These are phyloP conservation scores for Prunella fulvescens DNA, from an alignment of 2,113 vertebrate species.

Conservation along the genomic window DNA sequence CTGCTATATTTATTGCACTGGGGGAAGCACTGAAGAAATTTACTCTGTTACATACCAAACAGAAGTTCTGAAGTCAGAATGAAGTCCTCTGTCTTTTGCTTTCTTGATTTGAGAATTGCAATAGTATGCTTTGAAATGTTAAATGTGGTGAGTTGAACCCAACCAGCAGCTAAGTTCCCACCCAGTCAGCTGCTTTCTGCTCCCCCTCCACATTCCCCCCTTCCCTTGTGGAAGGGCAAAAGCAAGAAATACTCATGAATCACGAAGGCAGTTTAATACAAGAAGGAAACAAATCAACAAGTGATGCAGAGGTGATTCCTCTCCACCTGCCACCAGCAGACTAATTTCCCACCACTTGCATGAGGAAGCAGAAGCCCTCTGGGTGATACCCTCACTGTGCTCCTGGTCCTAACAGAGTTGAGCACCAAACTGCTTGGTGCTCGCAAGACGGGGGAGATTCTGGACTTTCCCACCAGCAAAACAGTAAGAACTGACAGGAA, in stretches of 20 bases:
- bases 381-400: neutral
- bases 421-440: neutral
- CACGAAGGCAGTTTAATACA: neutral
- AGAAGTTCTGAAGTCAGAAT: neutral
- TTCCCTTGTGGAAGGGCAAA: neutral
- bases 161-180: neutral
- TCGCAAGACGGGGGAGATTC: neutral
- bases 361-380: neutral
- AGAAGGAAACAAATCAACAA: neutral
- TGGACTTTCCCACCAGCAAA: neutral
- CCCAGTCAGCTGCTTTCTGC: neutral
- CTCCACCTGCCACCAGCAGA: neutral
- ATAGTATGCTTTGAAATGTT: neutral
- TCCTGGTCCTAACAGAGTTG: neutral
- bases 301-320: neutral
- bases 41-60: neutral
- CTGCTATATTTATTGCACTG: neutral
- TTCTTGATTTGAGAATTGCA: neutral
- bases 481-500: neutral
- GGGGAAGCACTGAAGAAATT: neutral
- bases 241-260: neutral
- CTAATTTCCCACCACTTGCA: neutral
- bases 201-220: rapidly evolving
- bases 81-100: neutral
- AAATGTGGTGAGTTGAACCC: neutral